Base-by-base conservation (phyloP, 1,140 invertebrate genomes). In the Batillaria attramentaria region DNA sequence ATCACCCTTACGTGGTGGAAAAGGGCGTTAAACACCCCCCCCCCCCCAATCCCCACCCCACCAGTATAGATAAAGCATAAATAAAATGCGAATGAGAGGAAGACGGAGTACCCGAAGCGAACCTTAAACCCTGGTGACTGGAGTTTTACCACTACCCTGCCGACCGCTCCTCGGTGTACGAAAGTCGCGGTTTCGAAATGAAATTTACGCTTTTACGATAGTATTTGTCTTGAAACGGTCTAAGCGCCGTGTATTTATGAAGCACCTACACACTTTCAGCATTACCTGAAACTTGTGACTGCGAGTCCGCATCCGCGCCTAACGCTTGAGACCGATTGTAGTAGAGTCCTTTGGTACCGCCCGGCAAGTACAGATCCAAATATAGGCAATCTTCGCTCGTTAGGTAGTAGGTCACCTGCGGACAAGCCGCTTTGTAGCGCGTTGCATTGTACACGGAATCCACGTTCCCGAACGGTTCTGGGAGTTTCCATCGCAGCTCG, bases 391-490 rank as follows among this genome's bases (percentile, higher is more conserved):
- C 66, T 39, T 69, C 66, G 2, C 2, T 69, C 37, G 35, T 24
- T 5, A 20, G 8, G 2, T 28, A 16, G 28, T 37, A 24, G 31
- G 31, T 8, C 28, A 33, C 31, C 66, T 69, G 66, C 2, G 37
- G 37, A 39, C 66, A 69, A 2, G 35, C 66, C 20, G 66, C 35
- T 24, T 6, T 20, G 66, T 41, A 69, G 66, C 2, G 13, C 37
- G 66, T 69, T 20, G 66, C 66, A 4, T 69, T 41, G 66, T 41
- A 41, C 66, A 69, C 37, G 35, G n/a, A n/a, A n/a, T n/a, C n/a
- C n/a, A n/a, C n/a, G n/a, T n/a, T n/a, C n/a, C n/a, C n/a, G n/a
- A n/a, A n/a, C n/a, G n/a, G n/a, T n/a, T n/a, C n/a, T n/a, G n/a
- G n/a, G n/a, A n/a, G n/a, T n/a, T n/a, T n/a, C n/a, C n/a, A n/a